phyloP scores from a whole-genome alignment of 2,797 vertebrate genomes.

The Acestrorhynchus altus region DNA sequence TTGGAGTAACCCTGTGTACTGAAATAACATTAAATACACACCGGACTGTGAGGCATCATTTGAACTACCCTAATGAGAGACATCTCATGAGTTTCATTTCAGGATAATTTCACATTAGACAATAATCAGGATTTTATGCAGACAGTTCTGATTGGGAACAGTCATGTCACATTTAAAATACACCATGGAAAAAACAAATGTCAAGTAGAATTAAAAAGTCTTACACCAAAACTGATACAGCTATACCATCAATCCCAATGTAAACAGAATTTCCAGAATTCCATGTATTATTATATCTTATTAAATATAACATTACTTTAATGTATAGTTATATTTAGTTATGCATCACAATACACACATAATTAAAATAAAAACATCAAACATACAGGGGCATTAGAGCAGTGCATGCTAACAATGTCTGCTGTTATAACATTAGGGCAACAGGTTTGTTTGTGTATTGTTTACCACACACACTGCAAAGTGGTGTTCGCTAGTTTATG shows the following conservation, averaged over 20 bases:
- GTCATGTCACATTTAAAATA: not conserved
- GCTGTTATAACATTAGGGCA: too few species aligned
- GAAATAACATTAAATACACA: slow-evolving; percentile 8
- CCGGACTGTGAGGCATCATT: not conserved
- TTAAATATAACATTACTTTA: too few species aligned
- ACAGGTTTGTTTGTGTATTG: too few species aligned
- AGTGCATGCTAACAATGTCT: too few species aligned
- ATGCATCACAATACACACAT: too few species aligned
- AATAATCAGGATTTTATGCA: not conserved
- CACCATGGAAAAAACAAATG: not conserved
- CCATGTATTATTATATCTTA: too few species aligned
- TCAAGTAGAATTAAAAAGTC: not conserved
- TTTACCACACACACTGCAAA: not conserved
- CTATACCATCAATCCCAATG: not conserved
- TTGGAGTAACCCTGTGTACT: not conserved
- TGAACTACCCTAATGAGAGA: not conserved
- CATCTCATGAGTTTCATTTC: not conserved
- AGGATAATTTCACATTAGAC: not conserved
- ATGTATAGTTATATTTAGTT: too few species aligned
- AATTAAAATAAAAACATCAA: too few species aligned
- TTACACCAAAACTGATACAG: not conserved
- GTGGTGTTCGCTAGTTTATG: too few species aligned
- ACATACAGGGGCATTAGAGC: too few species aligned
- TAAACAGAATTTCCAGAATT: not conserved
- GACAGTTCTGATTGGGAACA: not conserved